phyloP scores from a whole-genome alignment of 1,140 invertebrate species.

The Eriocheir sinensis region DNA sequence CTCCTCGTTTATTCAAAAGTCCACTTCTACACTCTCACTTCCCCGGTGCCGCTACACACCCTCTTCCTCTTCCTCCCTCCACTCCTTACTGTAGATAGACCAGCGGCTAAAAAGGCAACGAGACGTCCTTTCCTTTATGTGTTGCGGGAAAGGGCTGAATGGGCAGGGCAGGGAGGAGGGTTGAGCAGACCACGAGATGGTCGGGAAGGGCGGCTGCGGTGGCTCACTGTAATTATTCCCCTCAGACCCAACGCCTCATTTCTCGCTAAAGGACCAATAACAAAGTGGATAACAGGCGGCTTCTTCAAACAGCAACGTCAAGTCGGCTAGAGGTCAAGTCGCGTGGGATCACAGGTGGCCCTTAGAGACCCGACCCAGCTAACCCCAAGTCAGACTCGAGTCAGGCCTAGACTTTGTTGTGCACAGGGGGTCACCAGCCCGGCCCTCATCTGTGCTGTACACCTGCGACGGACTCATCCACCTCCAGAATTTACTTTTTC shows the following conservation, averaged over 20 bases:
- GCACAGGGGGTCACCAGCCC: not conserved
- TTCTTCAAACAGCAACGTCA: not conserved
- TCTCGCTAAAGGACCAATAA: conserved; percentile 64
- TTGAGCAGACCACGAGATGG: not conserved
- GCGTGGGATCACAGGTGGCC: no score
- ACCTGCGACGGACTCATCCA: not conserved
- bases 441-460: not conserved
- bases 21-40: not conserved
- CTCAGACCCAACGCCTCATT: conserved; percentile 60
- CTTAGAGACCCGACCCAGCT: not conserved
- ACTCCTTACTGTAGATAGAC: not conserved
- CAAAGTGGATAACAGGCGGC: conserved; percentile 41
- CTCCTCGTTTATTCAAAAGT: not conserved
- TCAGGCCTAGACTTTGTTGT: not conserved
- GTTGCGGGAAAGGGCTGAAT: not conserved
- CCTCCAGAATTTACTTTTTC: not conserved
- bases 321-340: not conserved
- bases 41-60: not conserved
- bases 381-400: not conserved
- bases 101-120: not conserved
- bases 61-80: not conserved
- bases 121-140: not conserved
- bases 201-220: not conserved
- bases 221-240: conserved; percentile 60
- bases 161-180: not conserved